These are phyloP conservation scores for Resseliella maxima DNA, from an alignment of 2,888 invertebrate genomes.

Conservation along the genomic window DNA sequence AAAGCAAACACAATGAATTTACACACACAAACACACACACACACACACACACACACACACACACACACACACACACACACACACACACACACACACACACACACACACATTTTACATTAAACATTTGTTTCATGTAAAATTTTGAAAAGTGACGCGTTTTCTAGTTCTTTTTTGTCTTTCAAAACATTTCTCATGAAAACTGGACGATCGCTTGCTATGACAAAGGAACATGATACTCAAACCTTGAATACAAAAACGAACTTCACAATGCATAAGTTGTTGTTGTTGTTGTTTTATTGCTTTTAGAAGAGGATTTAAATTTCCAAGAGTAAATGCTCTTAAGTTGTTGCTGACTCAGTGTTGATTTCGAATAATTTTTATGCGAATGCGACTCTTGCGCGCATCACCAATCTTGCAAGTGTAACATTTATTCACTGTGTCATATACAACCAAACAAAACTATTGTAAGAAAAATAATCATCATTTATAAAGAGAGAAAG, in stretches of 20 bases:
- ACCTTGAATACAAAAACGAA: neutral
- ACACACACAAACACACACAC: neutral
- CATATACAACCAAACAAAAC: neutral
- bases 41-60: no score
- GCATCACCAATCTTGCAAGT: constrained; percentile 6
- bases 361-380: neutral
- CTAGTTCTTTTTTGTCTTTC: neutral
- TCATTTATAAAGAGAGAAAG: neutral
- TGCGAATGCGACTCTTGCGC: neutral
- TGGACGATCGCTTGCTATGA: neutral
- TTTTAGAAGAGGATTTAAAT: constrained; percentile 13
- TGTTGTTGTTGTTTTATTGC: neutral
- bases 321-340: neutral
- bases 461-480: neutral
- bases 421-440: constrained; percentile 15
- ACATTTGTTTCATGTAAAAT: neutral
- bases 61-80: neutral
- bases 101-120: no score
- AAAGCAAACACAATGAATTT: neutral
- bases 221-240: constrained; percentile 4
- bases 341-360: neutral
- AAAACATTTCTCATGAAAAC: neutral
- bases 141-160: constrained; percentile 16
- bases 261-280: neutral
- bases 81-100: neutral